Conservation (phyloP, 2,888 invertebrate genomes). For the Pachycephus smyrnensis region DNA sequence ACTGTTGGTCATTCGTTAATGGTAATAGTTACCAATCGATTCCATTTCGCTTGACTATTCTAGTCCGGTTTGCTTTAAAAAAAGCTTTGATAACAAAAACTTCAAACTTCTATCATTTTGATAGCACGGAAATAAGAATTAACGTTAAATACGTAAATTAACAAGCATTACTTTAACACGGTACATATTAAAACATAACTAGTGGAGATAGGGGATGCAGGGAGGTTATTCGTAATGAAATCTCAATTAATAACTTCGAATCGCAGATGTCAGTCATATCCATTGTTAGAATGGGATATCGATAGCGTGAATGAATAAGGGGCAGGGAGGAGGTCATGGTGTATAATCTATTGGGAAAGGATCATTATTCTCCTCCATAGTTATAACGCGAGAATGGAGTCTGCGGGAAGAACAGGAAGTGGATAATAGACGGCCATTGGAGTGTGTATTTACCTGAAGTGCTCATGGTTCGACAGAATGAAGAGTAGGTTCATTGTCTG, state of each 20-base stretch:
- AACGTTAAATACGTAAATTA: too few relatives aligned
- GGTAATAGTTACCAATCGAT: too few relatives aligned
- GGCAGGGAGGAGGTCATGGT: not conserved
- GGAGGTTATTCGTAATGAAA: not conserved
- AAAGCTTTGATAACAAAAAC: too few relatives aligned
- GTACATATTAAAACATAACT: too few relatives aligned
- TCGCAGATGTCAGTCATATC: not conserved
- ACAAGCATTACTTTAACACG: too few relatives aligned
- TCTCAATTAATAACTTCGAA: not conserved
- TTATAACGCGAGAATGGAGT: not conserved
- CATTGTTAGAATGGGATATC: not conserved
- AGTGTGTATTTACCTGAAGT: conserved; percentile 1
- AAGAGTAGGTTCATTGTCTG: conserved; percentile 52
- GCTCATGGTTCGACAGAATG: conserved; percentile 47
- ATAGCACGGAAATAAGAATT: too few relatives aligned
- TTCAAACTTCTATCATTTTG: too few relatives aligned
- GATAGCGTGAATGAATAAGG: not conserved
- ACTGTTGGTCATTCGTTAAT: too few relatives aligned
- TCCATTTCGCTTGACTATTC: too few relatives aligned
- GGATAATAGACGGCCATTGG: not conserved
- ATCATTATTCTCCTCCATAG: not conserved
- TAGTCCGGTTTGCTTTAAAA: too few relatives aligned
- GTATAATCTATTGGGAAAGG: not conserved
- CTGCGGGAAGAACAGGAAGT: conserved; percentile 2
- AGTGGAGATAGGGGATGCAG: too few relatives aligned